Base-by-base conservation (phyloP, 1,140 invertebrate genomes). In the Cyphomyrmex costatus region DNA sequence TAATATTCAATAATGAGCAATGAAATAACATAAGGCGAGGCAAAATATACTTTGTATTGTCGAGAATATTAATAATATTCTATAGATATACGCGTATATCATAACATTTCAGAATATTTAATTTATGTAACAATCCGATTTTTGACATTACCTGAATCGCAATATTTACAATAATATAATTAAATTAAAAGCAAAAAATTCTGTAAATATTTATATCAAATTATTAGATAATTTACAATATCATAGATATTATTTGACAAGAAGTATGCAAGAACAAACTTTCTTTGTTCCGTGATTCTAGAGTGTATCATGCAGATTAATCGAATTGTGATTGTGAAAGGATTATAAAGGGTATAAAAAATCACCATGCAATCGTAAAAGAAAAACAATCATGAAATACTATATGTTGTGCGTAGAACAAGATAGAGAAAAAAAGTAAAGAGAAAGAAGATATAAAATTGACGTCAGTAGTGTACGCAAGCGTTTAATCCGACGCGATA, bases 401-500 rank as follows among this genome's bases (percentile, higher is more conserved):
- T 60, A 5, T 30, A 51, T 42, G 24, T 73, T 19, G 30, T 16
- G 42, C n/a, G n/a, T 16, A 66, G 27, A n/a, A 70, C 7, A 27
- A 51, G 27, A 60, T 74, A 87, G 63, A 78, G 30, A 66, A 58
- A 71, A 86, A 74, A 68, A 77, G 79, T 14, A 16, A 58, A 84
- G 58, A 90, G 70, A 70, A 71, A 79, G 53, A 8, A 89, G 74
- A 85, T 78, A 83, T 36, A 65, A 90, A 85, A 76, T 91, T 89
- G 80, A 86, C 84, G 85, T 90, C 77, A 84, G 86, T 92, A 85
- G 85, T 86, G 77, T 87, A 92, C 89, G 89, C 89, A 88, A 91
- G 89, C 92, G 89, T 92, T 93, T 93, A 91, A 92, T 93, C 91
- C 92, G 90, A 90, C 91, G 83, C 89, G 87, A 93, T 92, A 91